phyloP scores from a whole-genome alignment of 2,113 vertebrate species.

The Pavo muticus region DNA sequence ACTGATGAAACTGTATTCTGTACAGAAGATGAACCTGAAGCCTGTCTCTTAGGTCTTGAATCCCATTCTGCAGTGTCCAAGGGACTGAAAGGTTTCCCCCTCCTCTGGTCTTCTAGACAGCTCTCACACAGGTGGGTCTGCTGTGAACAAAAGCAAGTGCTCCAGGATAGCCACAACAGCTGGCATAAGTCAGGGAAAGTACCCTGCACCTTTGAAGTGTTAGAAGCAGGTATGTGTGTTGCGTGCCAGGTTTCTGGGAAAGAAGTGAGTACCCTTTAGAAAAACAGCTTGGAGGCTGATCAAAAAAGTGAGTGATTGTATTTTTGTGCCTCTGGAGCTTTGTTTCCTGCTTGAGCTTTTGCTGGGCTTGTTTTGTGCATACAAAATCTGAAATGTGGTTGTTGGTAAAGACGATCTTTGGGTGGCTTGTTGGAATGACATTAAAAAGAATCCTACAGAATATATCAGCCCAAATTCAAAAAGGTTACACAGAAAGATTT shows the following conservation, averaged over 20 bases:
- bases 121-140: background rate
- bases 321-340: background rate
- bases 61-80: background rate
- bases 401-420: background rate
- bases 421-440: background rate
- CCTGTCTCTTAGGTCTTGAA: background rate
- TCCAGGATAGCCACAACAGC: background rate
- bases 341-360: background rate
- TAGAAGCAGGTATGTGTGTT: background rate
- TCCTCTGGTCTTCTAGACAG: fast-evolving
- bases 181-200: background rate
- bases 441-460: background rate
- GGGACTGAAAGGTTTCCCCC: background rate
- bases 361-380: background rate
- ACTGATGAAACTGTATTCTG: background rate
- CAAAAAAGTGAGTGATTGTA: background rate
- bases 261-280: background rate
- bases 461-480: background rate
- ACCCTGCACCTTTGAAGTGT: background rate
- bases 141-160: background rate
- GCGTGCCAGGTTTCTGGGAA: background rate
- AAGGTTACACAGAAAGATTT: background rate
- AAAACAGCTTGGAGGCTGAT: background rate
- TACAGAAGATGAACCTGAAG: background rate
- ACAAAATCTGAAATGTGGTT: background rate